Conservation (phyloP, 2,113 vertebrate species). For the Siniperca knerii region DNA sequence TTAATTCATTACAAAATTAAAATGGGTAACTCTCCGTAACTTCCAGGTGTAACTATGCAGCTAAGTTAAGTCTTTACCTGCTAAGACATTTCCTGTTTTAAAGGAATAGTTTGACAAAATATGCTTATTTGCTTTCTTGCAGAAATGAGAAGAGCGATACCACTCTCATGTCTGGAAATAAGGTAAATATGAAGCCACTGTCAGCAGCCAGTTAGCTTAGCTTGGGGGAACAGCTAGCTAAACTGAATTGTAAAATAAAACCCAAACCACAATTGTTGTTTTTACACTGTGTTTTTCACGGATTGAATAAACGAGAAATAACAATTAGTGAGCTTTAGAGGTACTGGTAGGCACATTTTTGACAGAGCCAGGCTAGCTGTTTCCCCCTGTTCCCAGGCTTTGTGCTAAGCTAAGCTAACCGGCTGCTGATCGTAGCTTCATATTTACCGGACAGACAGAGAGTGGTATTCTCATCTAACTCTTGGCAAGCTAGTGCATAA, state of each 20-base stretch:
- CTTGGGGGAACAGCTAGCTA: background rate
- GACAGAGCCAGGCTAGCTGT: background rate
- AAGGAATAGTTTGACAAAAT: background rate
- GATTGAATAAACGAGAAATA: background rate
- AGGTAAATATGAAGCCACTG: background rate
- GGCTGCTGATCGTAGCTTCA: background rate
- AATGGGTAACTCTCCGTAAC: background rate
- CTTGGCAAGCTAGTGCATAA: background rate
- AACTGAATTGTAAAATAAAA: background rate
- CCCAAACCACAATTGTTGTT: background rate
- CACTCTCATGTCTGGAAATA: background rate
- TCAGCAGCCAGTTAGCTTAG: background rate
- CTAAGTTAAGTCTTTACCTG: background rate
- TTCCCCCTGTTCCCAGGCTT: background rate
- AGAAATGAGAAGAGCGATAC: no score
- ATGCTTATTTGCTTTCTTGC: background rate
- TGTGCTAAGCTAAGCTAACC: constrained; percentile 2
- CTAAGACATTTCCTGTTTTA: background rate
- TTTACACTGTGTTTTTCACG: background rate
- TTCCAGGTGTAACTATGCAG: background rate
- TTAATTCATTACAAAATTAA: background rate
- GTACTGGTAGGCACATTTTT: background rate
- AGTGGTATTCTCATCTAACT: background rate
- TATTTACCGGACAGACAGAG: background rate
- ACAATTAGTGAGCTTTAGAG: background rate